Evolutionary conservation across 92 coral and sea anemone genomes (phyloP).

Genomic region (Meandrina meandrites): DNA sequence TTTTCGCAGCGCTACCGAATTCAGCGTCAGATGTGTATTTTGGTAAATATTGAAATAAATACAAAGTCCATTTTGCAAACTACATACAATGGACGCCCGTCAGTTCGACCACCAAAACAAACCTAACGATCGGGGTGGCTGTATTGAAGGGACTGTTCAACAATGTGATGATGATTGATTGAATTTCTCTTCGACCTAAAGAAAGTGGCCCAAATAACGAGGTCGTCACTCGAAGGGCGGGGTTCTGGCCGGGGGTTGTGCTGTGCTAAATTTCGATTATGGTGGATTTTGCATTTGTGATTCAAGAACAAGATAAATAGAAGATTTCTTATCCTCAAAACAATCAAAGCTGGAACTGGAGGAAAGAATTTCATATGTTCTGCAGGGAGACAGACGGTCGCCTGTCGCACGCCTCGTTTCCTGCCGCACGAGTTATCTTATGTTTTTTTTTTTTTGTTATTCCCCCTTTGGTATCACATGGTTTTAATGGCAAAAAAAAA

Average conservation of each 20-base stretch:
- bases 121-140: neutral
- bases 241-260: neutral
- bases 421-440: neutral
- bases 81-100: neutral
- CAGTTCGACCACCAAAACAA: neutral
- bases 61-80: neutral
- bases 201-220: neutral
- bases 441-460: neutral
- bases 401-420: neutral
- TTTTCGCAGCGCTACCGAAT: neutral
- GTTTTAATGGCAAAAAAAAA: neutral
- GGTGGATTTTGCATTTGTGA: neutral
- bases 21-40: neutral
- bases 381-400: too few relatives aligned
- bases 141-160: too few relatives aligned
- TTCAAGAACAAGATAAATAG: neutral
- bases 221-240: neutral
- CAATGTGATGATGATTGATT: neutral
- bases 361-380: too few relatives aligned
- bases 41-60: neutral
- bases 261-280: neutral
- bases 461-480: neutral
- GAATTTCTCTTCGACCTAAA: neutral
- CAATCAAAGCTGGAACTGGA: neutral
- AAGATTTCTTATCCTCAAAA: neutral